A percentile compares a stretch with the other conserved stretches of the same genome.
phyloP scores from a whole-genome alignment of 2,888 invertebrate species.

The Aleiodes testaceus region DNA sequence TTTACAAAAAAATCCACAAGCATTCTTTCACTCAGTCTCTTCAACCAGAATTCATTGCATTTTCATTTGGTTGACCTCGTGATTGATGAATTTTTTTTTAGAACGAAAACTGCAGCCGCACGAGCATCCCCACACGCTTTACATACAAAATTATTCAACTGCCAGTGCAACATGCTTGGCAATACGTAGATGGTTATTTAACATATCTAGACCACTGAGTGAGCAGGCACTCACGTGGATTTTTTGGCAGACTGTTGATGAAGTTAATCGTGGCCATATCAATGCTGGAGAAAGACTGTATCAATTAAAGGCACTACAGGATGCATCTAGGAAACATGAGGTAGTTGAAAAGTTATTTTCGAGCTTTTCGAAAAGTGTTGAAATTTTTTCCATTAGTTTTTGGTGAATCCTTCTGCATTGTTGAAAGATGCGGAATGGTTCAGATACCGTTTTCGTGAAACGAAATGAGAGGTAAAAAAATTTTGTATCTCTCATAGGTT shows the following conservation, averaged over 20 bases:
- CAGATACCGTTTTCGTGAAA: no score
- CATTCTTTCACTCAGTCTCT: no score
- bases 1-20: no score
- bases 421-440: no score
- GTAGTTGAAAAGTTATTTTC: slow-evolving; percentile 63
- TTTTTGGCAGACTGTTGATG: slow-evolving; percentile 96
- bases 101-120: slow-evolving; percentile 94
- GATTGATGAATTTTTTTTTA: slow-evolving; percentile 70
- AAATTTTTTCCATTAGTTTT: background rate
- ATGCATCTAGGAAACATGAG: slow-evolving; percentile 88
- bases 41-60: background rate
- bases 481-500: no score
- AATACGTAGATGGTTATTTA: slow-evolving; percentile 91
- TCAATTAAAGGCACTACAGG: slow-evolving; percentile 96
- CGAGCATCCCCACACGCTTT: slow-evolving; percentile 97
- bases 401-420: background rate
- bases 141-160: slow-evolving; percentile 99
- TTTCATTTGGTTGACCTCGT: background rate
- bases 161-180: slow-evolving; percentile 96
- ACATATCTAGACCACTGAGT: slow-evolving; percentile 80
- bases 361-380: slow-evolving; percentile 30
- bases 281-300: slow-evolving; percentile 93
- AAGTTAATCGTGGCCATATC: slow-evolving; percentile 94
- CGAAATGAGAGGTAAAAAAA: no score
- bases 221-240: slow-evolving; percentile 87